A percentile compares a stretch with the other conserved stretches of the same genome.
phyloP scores from a whole-genome alignment of 2,113 vertebrate species.

The Physeter macrocephalus region DNA sequence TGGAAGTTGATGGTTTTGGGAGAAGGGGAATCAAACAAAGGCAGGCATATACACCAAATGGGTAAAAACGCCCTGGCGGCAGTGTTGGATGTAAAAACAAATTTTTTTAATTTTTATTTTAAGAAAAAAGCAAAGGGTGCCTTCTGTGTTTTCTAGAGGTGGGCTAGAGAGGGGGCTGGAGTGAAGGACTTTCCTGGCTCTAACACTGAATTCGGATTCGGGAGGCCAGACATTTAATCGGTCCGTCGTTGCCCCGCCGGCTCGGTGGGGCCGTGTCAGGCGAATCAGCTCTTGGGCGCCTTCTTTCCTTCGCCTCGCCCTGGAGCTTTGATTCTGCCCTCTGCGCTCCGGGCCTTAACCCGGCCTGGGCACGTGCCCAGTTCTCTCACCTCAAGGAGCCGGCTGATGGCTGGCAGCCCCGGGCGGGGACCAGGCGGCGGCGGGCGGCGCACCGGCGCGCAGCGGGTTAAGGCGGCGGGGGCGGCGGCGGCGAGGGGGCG shows the following conservation, averaged over 20 bases:
- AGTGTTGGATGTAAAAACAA: neutral
- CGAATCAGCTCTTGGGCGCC: neutral
- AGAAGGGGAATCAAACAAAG: neutral
- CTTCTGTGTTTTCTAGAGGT: neutral
- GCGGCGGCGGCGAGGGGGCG: slow-evolving; percentile 36
- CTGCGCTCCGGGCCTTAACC: neutral
- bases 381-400: neutral
- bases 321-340: rapidly evolving
- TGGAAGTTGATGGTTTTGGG: neutral
- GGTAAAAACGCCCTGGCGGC: neutral
- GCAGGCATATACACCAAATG: neutral
- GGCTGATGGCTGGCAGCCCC: rapidly evolving
- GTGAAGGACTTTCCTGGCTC: neutral
- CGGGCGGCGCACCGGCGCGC: neutral
- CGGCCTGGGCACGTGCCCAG: neutral
- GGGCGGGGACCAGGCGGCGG: neutral
- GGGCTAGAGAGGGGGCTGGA: neutral
- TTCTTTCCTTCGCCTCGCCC: neutral
- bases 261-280: neutral
- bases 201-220: neutral
- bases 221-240: neutral
- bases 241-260: rapidly evolving
- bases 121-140: neutral
- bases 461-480: neutral
- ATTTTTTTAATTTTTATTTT: neutral